A percentile compares a stretch with the other conserved stretches of the same genome.
These are phyloP conservation scores for Zosterops borbonicus DNA, from an alignment of 2,113 vertebrate species.

Conservation along the genomic window DNA sequence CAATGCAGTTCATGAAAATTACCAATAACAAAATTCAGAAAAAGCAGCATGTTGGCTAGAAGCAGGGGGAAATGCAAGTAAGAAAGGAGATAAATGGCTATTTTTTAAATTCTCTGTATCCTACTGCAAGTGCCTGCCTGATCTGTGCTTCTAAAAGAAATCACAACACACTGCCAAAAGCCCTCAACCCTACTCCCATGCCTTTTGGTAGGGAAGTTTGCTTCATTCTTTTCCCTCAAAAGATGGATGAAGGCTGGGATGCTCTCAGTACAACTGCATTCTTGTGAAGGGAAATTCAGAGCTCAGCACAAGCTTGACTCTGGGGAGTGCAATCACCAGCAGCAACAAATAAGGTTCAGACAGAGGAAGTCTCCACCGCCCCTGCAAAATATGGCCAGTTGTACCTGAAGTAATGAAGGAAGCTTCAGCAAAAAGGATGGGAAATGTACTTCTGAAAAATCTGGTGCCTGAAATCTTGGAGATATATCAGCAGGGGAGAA, in stretches of 20 bases:
- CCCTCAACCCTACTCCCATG: not conserved
- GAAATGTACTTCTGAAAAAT: not conserved
- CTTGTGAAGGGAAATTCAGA: not conserved
- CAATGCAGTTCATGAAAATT: not conserved
- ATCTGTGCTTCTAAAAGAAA: not conserved
- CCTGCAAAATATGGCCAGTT: not conserved
- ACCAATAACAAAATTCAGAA: not conserved
- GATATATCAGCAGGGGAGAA: not conserved
- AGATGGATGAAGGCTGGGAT: not conserved
- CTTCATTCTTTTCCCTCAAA: not conserved
- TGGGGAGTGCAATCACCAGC: not conserved
- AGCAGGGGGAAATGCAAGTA: not conserved
- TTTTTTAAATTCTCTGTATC: not conserved
- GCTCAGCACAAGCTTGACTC: not conserved
- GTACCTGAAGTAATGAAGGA: not conserved
- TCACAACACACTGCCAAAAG: rapidly evolving
- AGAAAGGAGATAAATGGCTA: not conserved
- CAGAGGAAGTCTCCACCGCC: not conserved
- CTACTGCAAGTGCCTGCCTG: not conserved
- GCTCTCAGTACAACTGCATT: not conserved
- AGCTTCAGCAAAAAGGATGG: not conserved
- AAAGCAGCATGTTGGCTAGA: not conserved
- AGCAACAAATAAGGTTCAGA: not conserved
- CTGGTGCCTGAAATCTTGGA: not conserved
- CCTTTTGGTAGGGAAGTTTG: not conserved